Base-by-base conservation (phyloP, 2,113 vertebrate genomes). In the Grammomys surdaster region DNA sequence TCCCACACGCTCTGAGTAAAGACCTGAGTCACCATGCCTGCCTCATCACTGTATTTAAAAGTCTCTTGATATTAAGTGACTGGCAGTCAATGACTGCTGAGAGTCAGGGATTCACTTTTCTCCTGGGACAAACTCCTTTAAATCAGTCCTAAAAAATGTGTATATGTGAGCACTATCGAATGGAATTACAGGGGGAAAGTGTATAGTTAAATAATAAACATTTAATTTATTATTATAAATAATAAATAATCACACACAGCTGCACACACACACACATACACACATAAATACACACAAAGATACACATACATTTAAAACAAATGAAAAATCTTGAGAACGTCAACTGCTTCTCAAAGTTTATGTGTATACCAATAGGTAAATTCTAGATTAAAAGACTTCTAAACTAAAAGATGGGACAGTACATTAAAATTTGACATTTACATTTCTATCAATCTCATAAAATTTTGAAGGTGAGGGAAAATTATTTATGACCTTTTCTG, bases 361-460 rank as follows among this genome's bases (percentile, higher is more conserved):
- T 36, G 56, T 70, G 11, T 10, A 20, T 10, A 26, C 31, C 19
- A 4, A 85, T 48, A 91, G 20, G 40, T 63, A 72, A 19, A 54
- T 28, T 51, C 3, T 36, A 78, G 17, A 82, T 69, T 33, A 56
- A 75, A 2, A 82, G 22, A 80, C 20, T 36, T 28, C 10, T 60
- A 60, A 81, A 31, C 3, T 80, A 33, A 3, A 91, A 89, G 87
- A 51, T 81, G 16, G 28, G 17, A 19, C 48, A 56, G 73, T 9
- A 54, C 70, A 48, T 76, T 17, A 24, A 81, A 80, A 24, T 26
- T 10, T 90, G 17, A 1, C 58, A 4, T 46, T 36, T 54, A 91
- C 51, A 26, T 33, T 95, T 95, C 94, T 90, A 75, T 63, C 2
- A 88, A 40, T 26, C 46, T 93, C 70, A 63, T 63, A 67, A 76